phyloP scores from a whole-genome alignment of 2,888 invertebrate genomes.

The Drosophila histrio region DNA sequence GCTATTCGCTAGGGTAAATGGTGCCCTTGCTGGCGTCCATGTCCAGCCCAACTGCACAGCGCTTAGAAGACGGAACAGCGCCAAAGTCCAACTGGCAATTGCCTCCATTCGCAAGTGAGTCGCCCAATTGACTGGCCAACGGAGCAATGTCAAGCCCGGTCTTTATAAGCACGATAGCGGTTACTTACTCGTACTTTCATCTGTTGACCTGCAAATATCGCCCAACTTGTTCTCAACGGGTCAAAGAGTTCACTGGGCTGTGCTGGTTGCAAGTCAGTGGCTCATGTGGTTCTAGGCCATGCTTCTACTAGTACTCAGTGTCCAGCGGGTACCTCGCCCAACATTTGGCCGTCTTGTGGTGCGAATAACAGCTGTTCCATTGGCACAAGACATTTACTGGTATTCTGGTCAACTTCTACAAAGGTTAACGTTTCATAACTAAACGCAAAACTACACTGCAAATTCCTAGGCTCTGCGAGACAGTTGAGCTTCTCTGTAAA shows the following conservation, averaged over 20 bases:
- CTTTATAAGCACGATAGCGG: conserved; percentile 49
- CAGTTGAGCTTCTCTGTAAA: background rate
- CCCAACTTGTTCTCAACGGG: conserved; percentile 53
- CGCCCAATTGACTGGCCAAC: conserved; percentile 38
- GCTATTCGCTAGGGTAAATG: conserved; percentile 19
- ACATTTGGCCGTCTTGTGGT: background rate
- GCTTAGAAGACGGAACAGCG: conserved; percentile 32
- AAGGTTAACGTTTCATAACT: background rate
- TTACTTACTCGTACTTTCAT: conserved; percentile 58
- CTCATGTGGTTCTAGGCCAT: conserved; percentile 16
- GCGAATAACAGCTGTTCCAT: background rate
- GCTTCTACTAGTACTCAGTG: background rate
- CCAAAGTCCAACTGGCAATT: conserved; percentile 36
- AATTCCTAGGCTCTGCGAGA: background rate
- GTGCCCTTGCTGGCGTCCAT: conserved; percentile 21
- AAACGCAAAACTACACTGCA: background rate
- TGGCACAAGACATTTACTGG: background rate
- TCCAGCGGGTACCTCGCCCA: background rate
- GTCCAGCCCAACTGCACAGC: conserved; percentile 23
- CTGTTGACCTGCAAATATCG: conserved; percentile 49
- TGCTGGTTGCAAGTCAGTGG: conserved; percentile 16
- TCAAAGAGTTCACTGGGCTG: conserved; percentile 40
- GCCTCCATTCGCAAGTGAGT: conserved; percentile 48
- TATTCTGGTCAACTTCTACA: background rate
- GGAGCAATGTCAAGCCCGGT: background rate